phyloP scores from a whole-genome alignment of 2,113 vertebrate genomes.

The Melanotaenia duboulayi region DNA sequence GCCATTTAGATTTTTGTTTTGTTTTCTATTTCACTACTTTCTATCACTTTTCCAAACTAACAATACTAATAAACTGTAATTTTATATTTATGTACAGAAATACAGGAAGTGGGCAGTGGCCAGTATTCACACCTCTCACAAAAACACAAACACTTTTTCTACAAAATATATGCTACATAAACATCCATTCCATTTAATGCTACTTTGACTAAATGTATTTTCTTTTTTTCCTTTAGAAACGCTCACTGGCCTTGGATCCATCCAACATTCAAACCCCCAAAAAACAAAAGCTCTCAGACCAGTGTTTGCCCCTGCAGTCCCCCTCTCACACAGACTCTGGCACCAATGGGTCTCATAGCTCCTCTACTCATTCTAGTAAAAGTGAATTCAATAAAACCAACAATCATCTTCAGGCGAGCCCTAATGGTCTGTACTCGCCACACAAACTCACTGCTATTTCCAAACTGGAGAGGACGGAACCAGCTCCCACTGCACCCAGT shows the following conservation, averaged over 20 bases:
- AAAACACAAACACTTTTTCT: not conserved
- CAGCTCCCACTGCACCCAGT: conserved; percentile 38
- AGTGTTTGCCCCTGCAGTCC: conserved; percentile 68
- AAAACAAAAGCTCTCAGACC: conserved; percentile 79
- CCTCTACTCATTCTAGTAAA: conserved; percentile 68
- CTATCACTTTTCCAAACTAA: not conserved
- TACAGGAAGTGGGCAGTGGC: not conserved
- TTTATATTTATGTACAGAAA: conserved; percentile 1
- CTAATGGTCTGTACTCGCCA: conserved; percentile 67
- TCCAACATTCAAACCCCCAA: conserved; percentile 79
- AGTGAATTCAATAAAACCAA: conserved; percentile 67
- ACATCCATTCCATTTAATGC: not conserved
- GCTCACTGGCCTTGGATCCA: conserved; percentile 75
- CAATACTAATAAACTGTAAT: not conserved
- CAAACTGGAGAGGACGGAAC: conserved; percentile 64
- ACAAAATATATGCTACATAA: not conserved
- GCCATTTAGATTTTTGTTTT: too few species aligned
- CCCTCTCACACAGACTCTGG: conserved; percentile 67
- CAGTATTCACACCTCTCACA: not conserved
- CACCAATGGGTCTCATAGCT: conserved; percentile 49
- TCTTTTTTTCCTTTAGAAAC: conserved; percentile 75
- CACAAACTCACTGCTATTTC: conserved; percentile 68
- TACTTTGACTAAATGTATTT: not conserved
- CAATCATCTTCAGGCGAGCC: conserved; percentile 70
- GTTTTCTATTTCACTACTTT: not conserved